These are phyloP conservation scores for Resseliella maxima DNA, from an alignment of 2,888 invertebrate species.

Conservation along the genomic window DNA sequence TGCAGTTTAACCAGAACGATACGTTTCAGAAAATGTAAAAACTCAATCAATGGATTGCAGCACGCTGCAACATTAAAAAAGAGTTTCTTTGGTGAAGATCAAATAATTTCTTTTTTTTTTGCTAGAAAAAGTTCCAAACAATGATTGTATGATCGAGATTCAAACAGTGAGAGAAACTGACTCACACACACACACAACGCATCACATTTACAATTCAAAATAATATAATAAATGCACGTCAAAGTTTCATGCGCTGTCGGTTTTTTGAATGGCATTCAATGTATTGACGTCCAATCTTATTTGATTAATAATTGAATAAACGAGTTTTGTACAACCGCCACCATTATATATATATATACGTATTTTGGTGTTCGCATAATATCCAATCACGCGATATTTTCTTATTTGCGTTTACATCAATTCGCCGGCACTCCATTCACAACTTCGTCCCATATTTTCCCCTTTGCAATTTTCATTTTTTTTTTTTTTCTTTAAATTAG, in stretches of 20 bases:
- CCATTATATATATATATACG: neutral
- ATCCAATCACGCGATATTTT: slow-evolving; percentile 29
- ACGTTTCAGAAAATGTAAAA: no score
- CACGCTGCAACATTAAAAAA: no score
- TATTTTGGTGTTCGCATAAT: neutral
- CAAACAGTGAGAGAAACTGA: neutral
- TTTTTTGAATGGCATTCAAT: neutral
- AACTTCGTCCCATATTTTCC: neutral
- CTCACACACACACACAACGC: neutral
- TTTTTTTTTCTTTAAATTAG: neutral
- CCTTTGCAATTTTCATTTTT: neutral
- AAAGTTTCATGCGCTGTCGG: neutral
- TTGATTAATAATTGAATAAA: slow-evolving; percentile 43
- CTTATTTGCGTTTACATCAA: neutral
- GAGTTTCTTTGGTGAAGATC: no score
- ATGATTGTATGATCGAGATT: no score
- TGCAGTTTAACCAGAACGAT: no score
- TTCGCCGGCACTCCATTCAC: neutral
- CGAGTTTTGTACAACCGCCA: neutral
- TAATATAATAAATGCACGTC: neutral
- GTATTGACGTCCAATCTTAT: neutral
- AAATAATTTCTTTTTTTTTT: no score
- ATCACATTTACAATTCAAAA: neutral
- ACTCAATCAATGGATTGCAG: no score
- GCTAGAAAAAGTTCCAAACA: no score